A percentile compares a stretch with the other conserved stretches of the same genome.
Evolutionary conservation across 2,888 invertebrate species (phyloP).

Genomic region (Trilocha varians): DNA sequence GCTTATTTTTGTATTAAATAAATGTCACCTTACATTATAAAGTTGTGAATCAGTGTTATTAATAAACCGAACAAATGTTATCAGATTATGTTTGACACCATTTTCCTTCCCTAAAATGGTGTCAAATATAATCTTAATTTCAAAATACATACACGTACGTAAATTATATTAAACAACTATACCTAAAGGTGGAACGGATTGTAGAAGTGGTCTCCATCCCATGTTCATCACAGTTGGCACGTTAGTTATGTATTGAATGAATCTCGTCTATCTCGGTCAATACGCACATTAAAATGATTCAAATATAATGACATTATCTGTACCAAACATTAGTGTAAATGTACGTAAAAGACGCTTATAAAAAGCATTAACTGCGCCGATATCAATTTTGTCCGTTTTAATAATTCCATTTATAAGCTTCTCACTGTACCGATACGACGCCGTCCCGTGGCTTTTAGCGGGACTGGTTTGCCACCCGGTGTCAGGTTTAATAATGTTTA

Average conservation of each 20-base stretch:
- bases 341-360: conserved; percentile 64
- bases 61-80: conserved; percentile 28
- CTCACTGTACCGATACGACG: conserved; percentile 56
- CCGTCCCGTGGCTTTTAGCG: conserved; percentile 45
- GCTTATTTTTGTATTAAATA: conserved; percentile 72
- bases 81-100: conserved; percentile 52
- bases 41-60: conserved; percentile 54
- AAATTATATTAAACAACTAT: no score
- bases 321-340: conserved; percentile 53
- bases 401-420: conserved; percentile 70
- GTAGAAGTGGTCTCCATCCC: no score
- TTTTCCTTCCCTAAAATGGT: conserved; percentile 65
- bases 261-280: conserved; percentile 26
- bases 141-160: no score
- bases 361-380: conserved; percentile 66
- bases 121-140: conserved; percentile 45
- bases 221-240: no score
- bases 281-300: conserved; percentile 24
- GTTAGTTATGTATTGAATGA: conserved; percentile 31
- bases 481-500: conserved; percentile 51
- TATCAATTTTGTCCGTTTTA: conserved; percentile 72
- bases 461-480: conserved; percentile 39
- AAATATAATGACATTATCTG: conserved; percentile 46
- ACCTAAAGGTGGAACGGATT: no score
- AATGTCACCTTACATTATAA: conserved; percentile 62